Evolutionary conservation across 2,113 vertebrate genomes (phyloP), one percentile per base, ranked within the genome.

Genomic region (Oenanthe oenanthe): DNA sequence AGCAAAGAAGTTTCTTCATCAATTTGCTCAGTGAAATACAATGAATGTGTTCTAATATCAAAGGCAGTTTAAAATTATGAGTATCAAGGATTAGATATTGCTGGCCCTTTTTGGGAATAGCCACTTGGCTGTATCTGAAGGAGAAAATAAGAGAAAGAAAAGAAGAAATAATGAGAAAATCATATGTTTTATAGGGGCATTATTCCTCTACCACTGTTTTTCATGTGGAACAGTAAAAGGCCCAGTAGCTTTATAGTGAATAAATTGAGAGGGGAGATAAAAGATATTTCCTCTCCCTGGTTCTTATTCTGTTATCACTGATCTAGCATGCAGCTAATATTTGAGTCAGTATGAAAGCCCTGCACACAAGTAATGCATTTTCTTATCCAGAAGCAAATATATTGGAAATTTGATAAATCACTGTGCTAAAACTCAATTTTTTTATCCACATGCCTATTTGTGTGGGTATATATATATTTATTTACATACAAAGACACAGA

Each of bases 161-260:
- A 45, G 43, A 20, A 54, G 54, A 85, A 87, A 92, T 91, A 92
- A 91, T 81, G 61, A 89, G 70, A 81, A 95, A 92, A 84, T 89
- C 8, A 0, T 84, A 13, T 71, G 47, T 86, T 96, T 93, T 95
- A 92, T 75, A 57, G 86, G 50, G 22, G n/a, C 36, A 70, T 95
- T 92, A 78, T 87, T 91, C 42, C 38, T 75, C 89, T 48, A 54
- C n/a, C 81, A 12, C 76, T 87, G 51, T 78, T 95, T 93, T 62
- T 92, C 83, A 81, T 60, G 57, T 87, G 84, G 28, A 92, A 78
- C 57, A 57, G 54, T 93, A 87, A 96, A 97, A 89, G 57, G 12
- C 73, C 40, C 65, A 32, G 45, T 43, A 95, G 43, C 60, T 92
- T 80, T 80, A 72, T 26, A 60, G 56, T 68, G 65, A 78, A 58